Percentiles rank a stretch among this genome's conserved stretches.
These are phyloP conservation scores for Lissocephala sabroskyi DNA, from an alignment of 2,888 invertebrate genomes.

Conservation along the genomic window DNA sequence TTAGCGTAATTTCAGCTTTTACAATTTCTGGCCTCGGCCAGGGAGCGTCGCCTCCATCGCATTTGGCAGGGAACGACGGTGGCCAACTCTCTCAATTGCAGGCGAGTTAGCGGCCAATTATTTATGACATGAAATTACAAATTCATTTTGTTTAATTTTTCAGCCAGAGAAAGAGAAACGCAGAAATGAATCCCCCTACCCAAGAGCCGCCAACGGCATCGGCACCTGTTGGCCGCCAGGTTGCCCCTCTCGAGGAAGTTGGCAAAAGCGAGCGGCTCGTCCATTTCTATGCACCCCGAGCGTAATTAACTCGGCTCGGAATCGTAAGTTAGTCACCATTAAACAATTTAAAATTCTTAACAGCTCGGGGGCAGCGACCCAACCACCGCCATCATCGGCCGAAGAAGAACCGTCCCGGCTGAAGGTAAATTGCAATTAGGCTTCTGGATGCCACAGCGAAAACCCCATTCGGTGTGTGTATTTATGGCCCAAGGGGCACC, in stretches of 20 bases:
- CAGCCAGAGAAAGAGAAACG: conserved; percentile 16
- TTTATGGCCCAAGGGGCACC: conserved; percentile 61
- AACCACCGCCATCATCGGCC: conserved; percentile 8
- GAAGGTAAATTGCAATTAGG: conserved; percentile 70
- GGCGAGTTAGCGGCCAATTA: conserved; percentile 68
- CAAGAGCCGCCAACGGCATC: background rate
- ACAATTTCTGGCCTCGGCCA: conserved; percentile 45
- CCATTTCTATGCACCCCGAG: conserved; percentile 3
- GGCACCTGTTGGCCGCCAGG: conserved; percentile 44
- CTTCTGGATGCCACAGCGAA: conserved; percentile 61
- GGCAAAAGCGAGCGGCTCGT: conserved; percentile 1
- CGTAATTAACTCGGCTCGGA: conserved; percentile 64
- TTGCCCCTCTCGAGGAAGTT: background rate
- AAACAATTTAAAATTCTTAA: conserved; percentile 65
- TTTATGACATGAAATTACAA: conserved; percentile 72
- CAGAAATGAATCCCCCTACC: conserved; percentile 3
- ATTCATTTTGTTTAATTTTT: conserved; percentile 71
- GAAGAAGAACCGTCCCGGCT: conserved; percentile 8
- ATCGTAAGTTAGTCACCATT: conserved; percentile 66
- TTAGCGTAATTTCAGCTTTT: conserved; percentile 72
- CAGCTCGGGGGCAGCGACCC: conserved; percentile 32
- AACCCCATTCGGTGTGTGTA: conserved; percentile 55
- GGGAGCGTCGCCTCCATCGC: conserved; percentile 3
- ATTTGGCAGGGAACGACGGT: too few species aligned
- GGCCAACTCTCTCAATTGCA: too few species aligned